Conservation (phyloP, 2,113 vertebrate genomes). For the Gallinago undulata region DNA sequence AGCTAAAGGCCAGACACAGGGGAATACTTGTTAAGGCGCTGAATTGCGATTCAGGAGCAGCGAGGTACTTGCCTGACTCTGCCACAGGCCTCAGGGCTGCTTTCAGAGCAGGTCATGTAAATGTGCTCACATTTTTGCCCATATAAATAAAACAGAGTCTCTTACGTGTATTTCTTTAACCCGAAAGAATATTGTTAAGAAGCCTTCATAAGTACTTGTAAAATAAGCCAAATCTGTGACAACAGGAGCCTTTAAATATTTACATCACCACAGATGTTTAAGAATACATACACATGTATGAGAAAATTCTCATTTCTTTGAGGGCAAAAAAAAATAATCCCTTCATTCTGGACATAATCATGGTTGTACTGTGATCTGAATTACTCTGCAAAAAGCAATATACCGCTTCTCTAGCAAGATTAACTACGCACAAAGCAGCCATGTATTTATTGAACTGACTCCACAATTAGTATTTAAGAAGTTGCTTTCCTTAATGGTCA, state of each 20-base stretch:
- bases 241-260: background rate
- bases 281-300: background rate
- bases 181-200: background rate
- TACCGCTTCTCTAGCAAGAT: background rate
- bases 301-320: background rate
- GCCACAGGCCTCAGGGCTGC: background rate
- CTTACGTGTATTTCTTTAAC: background rate
- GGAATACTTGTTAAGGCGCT: conserved; percentile 16
- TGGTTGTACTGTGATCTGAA: background rate
- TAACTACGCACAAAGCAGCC: background rate
- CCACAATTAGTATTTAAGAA: background rate
- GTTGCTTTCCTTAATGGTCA: background rate
- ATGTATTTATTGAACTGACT: background rate
- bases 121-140: background rate
- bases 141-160: background rate
- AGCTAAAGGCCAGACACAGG: conserved; percentile 23
- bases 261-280: background rate
- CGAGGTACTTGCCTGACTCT: background rate
- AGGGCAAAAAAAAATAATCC: background rate
- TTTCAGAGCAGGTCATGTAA: background rate
- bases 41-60: background rate
- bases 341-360: background rate
- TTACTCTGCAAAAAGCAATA: background rate
- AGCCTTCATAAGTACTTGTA: background rate
- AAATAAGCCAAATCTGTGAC: background rate